Percentiles rank a stretch among this genome's conserved stretches.
Evolutionary conservation across 2,888 invertebrate genomes (phyloP).

Genomic region (Ectropis crepuscularia): DNA sequence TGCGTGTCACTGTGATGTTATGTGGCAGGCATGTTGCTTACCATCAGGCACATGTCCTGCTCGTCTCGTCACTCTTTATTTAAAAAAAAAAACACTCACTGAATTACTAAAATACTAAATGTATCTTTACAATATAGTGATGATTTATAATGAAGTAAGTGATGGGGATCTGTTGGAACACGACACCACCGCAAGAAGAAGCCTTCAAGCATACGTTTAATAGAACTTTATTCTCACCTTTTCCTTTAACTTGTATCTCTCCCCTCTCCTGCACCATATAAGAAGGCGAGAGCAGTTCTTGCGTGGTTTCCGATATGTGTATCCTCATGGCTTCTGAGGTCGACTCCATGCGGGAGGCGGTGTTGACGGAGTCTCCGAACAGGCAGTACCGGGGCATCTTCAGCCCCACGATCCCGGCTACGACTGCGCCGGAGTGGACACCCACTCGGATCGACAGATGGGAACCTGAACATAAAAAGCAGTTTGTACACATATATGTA

Average conservation of each 20-base stretch:
- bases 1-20: too few species aligned
- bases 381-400: conserved; percentile 96
- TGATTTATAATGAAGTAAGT: too few species aligned
- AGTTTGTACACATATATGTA: too few species aligned
- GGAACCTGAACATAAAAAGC: conserved; percentile 80
- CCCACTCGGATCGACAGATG: conserved; percentile 94
- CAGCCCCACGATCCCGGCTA: conserved; percentile 96
- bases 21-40: too few species aligned
- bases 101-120: too few species aligned
- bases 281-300: conserved; percentile 88
- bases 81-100: too few species aligned
- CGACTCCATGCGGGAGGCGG: conserved; percentile 96
- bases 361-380: conserved; percentile 96
- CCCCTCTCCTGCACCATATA: conserved; percentile 92
- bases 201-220: too few species aligned
- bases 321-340: conserved; percentile 97
- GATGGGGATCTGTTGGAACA: too few species aligned
- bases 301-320: conserved; percentile 96
- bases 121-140: too few species aligned
- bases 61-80: too few species aligned
- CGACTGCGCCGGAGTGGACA: conserved; percentile 95
- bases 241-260: conserved; percentile 95
- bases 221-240: conserved; percentile 86
- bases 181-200: too few species aligned
- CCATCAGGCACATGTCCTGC: too few species aligned